Evolutionary conservation across 2,797 vertebrate genomes (phyloP), one percentile per base, ranked within the genome.

Genomic region (Masticophis lateralis): DNA sequence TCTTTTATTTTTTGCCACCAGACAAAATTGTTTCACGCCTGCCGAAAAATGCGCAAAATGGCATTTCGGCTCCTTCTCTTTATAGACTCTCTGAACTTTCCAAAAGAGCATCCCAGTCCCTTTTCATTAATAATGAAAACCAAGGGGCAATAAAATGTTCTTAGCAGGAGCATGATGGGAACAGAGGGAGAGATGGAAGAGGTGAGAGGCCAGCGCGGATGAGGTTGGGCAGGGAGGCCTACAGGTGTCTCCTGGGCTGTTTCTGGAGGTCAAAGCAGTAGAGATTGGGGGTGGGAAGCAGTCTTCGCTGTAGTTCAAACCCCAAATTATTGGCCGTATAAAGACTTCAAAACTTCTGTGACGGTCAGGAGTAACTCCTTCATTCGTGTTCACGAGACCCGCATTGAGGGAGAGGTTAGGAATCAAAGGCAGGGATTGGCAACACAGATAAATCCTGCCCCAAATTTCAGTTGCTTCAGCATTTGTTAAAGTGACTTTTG

Each of bases 81-180:
- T 98, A 98, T 98, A 98, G 98, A 98, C 98, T 98, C 97, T 97
- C 97, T 98, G 98, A 98, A 98, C 98, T 98, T 98, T 98, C 97
- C 95, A 97, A 98, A 98, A 98, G 98, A 98, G 98, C 98, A 98
- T 97, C 97, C 97, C 96, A 96, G 97, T 98, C 97, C 98, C 98
- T 98, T 98, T 98, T 98, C 98, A 98, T 98, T 98, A 98, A 98
- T 98, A 98, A 98, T 98, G 98, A 98, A 98, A 98, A 98, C 97
- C 97, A 97, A 96, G 96, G 98, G 97, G 97, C 98, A 98, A 98
- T 98, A 98, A 98, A 98, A 98, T 97, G 97, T 97, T 97, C 97
- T 96, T 97, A 32, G 94, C 90, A 93, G 13, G 57, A 96, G 94
- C 95, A 91, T 94, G 96, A 94, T 55, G 94, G 97, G 96, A 95